These are phyloP conservation scores for Ligdia adustata DNA, from an alignment of 2,888 invertebrate species.

Conservation along the genomic window DNA sequence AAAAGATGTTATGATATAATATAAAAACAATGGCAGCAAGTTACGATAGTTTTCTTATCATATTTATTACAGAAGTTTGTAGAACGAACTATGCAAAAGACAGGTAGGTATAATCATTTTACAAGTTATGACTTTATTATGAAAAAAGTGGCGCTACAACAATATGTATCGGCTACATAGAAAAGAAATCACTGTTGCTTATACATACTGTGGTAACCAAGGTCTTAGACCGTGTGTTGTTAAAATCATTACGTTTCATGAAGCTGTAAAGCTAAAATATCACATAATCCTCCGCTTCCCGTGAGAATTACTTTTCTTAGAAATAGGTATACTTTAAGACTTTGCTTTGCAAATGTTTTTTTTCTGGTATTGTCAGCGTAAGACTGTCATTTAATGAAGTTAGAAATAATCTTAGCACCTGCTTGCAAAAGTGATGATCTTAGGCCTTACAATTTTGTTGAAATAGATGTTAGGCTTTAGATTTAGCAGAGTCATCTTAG, in stretches of 20 bases:
- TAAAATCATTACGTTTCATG: conserved; percentile 57
- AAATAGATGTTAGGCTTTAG: conserved; percentile 15
- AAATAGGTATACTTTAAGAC: conserved; percentile 52
- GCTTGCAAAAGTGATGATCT: conserved; percentile 16
- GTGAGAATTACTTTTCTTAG: conserved; percentile 68
- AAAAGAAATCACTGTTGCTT: too few relatives aligned
- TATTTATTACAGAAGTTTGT: conserved; percentile 28
- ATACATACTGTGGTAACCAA: too few relatives aligned
- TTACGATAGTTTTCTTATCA: conserved; percentile 24
- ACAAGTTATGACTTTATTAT: conserved; percentile 35
- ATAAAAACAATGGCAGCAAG: conserved; percentile 31
- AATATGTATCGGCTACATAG: too few relatives aligned
- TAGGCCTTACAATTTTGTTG: conserved; percentile 22
- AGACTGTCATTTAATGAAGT: conserved; percentile 51
- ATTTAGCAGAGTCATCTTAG: conserved; percentile 1
- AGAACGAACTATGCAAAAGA: conserved; percentile 31
- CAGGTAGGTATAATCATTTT: conserved; percentile 42
- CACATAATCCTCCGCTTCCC: conserved; percentile 67
- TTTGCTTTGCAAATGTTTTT: conserved; percentile 77
- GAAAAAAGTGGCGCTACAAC: too few relatives aligned
- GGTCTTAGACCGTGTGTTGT: conserved; percentile 67
- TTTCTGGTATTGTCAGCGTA: conserved; percentile 69
- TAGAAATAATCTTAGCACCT: conserved; percentile 47
- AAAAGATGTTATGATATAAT: conserved; percentile 15
- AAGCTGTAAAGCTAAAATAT: conserved; percentile 83